Evolutionary conservation across 2,888 invertebrate genomes (phyloP), one percentile per base, ranked within the genome.

Genomic region (Tiliacea citrago): DNA sequence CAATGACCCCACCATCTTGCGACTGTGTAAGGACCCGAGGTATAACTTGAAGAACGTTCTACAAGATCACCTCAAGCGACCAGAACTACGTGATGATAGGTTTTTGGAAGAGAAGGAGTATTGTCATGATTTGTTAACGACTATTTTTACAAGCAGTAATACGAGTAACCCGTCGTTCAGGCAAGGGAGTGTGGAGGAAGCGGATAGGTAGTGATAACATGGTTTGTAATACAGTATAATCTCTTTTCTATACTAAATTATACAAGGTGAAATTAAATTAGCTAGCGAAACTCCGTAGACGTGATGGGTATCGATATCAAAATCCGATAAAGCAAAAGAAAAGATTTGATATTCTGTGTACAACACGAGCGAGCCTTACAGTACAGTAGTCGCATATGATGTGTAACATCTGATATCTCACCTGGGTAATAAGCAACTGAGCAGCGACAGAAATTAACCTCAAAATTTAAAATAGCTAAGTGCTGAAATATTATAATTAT

Each of bases 51-150:
- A 90, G 84, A 83, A 84, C 0, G 77, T 89, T 5, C 73, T 96
- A 1, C 88, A 93, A 74, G 81, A 90, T 0, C 91, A 93, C 12
- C 75, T 93, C 0, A 85, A 86, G 12, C 81, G 88, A 24, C 90
- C 92, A 0, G 95, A 95, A 4, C 62, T 93, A 3, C 71, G 72
- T 0, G 88, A 88, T 8, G 92, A 93, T 16, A 90, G 86, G 7
- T 95, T 88, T 62, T 73, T 78, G 0, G 95, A 96, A 53, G 95
- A 96, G 49, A 92, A 91, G 57, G 92, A 94, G 8, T 91, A 91
- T 68, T 94, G 94, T 51, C 81, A 88, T 8, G 88, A 90, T 0
- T 77, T 95, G 8, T 47, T 94, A 18, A 55, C 49, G 1, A 88
- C 81, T 18, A 77, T 91, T 10, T 90, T 93, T 60, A 72, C 81